These are phyloP conservation scores for Chironomus tepperi DNA, from an alignment of 1,140 invertebrate genomes.

Conservation along the genomic window DNA sequence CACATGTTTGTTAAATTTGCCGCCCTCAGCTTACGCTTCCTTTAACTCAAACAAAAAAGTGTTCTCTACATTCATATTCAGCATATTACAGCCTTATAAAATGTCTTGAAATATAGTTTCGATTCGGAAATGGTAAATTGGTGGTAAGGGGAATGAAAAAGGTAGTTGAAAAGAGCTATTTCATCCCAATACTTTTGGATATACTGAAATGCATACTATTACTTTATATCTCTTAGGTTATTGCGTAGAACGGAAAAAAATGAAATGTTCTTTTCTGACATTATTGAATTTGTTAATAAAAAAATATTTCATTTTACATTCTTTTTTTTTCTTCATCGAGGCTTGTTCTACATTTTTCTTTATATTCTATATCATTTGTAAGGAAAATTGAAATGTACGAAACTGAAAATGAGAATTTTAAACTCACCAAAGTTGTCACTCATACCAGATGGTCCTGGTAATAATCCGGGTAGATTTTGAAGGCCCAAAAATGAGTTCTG, in stretches of 20 bases:
- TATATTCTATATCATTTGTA: background rate
- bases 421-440: constrained; percentile 75
- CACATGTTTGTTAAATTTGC: constrained; percentile 23
- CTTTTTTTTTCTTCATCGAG: too few relatives aligned
- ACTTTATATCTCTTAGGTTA: constrained; percentile 2
- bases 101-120: background rate
- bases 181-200: background rate
- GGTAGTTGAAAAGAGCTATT: background rate
- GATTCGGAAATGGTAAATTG: background rate
- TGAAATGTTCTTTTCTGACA: constrained; percentile 19
- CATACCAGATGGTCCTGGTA: constrained; percentile 75
- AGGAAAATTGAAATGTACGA: background rate
- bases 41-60: background rate
- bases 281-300: constrained; percentile 18
- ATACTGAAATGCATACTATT: background rate
- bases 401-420: background rate
- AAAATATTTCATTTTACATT: background rate
- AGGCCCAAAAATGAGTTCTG: constrained; percentile 61
- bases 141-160: too few relatives aligned
- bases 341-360: too few relatives aligned
- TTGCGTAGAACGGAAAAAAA: constrained; percentile 4
- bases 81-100: background rate
- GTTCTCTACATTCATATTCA: background rate
- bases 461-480: constrained; percentile 61
- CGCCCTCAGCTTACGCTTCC: background rate